These are phyloP conservation scores for Temnothorax unifasciatus DNA, from an alignment of 2,888 invertebrate species.

Conservation along the genomic window DNA sequence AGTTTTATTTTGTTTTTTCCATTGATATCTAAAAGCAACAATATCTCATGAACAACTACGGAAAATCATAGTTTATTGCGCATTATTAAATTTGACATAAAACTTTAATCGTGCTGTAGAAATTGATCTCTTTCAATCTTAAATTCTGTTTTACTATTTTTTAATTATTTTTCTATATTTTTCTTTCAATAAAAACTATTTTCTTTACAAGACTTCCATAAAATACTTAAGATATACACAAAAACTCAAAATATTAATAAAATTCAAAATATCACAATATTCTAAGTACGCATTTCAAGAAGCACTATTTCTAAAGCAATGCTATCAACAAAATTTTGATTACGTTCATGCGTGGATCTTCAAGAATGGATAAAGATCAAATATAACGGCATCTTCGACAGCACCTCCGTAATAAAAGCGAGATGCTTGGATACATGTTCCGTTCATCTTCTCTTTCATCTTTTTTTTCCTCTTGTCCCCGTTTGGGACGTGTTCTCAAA, in stretches of 20 bases:
- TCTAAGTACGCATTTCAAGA: not conserved
- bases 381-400: conserved; percentile 32
- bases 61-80: too few relatives aligned
- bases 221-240: not conserved
- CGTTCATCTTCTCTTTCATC: not conserved
- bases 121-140: not conserved
- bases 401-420: conserved; percentile 12
- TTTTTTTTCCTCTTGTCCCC: conserved; percentile 7
- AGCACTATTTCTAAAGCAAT: not conserved
- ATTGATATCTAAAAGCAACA: too few relatives aligned
- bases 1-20: too few relatives aligned
- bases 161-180: not conserved
- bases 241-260: not conserved
- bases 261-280: not conserved
- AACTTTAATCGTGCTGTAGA: not conserved
- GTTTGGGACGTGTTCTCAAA: not conserved
- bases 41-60: too few relatives aligned
- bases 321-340: not conserved
- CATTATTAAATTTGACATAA: too few relatives aligned
- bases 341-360: not conserved
- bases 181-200: not conserved
- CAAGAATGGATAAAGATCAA: not conserved
- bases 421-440: conserved; percentile 1
- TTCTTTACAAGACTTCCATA: not conserved
- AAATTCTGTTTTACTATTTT: not conserved